phyloP scores from a whole-genome alignment of 2,888 invertebrate species.

The Heteromurus nitidus region DNA sequence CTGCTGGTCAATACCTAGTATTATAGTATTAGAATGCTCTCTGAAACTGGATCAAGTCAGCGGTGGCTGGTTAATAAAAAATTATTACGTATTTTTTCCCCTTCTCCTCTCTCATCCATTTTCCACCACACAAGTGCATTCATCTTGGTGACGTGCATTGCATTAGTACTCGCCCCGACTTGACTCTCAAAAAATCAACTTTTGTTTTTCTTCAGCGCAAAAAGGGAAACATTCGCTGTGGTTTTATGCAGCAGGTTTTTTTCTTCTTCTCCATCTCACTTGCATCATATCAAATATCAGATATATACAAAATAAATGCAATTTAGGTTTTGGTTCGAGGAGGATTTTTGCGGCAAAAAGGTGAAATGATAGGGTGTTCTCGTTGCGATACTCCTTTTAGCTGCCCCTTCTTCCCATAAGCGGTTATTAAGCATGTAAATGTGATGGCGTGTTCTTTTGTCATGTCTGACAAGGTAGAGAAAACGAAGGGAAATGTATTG shows the following conservation, averaged over 20 bases:
- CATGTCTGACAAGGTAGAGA: conserved; percentile 55
- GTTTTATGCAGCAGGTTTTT: too few relatives aligned
- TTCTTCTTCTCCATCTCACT: too few relatives aligned
- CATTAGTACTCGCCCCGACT: not conserved
- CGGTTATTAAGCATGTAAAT: conserved; percentile 67
- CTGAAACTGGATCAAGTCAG: conserved; percentile 36
- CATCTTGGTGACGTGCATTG: not conserved
- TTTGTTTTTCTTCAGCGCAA: too few relatives aligned
- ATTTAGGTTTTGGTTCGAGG: not conserved
- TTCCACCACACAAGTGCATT: not conserved
- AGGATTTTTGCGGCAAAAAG: conserved; percentile 64
- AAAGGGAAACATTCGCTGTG: too few relatives aligned
- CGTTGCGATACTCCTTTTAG: conserved; percentile 56
- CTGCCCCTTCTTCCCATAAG: conserved; percentile 58
- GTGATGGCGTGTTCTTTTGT: conserved; percentile 62
- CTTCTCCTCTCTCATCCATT: too few relatives aligned
- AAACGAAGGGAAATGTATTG: conserved; percentile 21
- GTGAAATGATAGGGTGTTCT: conserved; percentile 61
- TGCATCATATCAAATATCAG: too few relatives aligned
- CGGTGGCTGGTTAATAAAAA: not conserved
- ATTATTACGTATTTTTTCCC: too few relatives aligned
- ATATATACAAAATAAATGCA: not conserved
- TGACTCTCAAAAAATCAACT: too few relatives aligned
- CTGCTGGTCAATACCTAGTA: too few relatives aligned
- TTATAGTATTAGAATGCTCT: too few relatives aligned